These are phyloP conservation scores for Taxidea taxus DNA, from an alignment of 2,113 vertebrate species.

Conservation along the genomic window DNA sequence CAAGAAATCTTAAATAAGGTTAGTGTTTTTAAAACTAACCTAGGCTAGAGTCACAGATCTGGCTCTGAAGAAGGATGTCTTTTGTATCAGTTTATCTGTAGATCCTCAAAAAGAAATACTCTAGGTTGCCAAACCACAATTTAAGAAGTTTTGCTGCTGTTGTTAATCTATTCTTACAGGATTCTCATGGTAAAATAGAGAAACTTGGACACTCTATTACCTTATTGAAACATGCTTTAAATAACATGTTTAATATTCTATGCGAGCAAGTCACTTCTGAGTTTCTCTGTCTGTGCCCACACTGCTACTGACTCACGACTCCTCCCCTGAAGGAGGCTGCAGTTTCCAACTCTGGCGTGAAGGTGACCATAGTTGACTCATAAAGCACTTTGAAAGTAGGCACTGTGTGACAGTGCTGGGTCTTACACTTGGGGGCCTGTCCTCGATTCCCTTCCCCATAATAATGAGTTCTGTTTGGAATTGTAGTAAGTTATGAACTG, in stretches of 20 bases:
- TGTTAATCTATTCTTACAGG: not conserved
- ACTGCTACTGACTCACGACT: constrained; percentile 43
- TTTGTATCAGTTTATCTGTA: not conserved
- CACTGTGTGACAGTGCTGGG: constrained; percentile 53
- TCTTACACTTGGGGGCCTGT: not conserved
- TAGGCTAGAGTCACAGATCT: not conserved
- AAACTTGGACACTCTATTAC: not conserved
- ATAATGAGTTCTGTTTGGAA: constrained; percentile 46
- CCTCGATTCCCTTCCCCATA: not conserved
- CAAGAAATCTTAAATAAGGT: constrained; percentile 1
- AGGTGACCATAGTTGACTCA: not conserved
- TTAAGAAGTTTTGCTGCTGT: constrained; percentile 33
- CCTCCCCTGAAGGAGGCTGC: not conserved
- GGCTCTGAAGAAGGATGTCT: not conserved
- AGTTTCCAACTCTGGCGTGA: not conserved
- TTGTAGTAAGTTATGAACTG: constrained; percentile 66
- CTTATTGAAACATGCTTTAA: not conserved
- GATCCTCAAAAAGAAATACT: not conserved
- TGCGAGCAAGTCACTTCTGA: not conserved
- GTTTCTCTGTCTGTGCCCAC: not conserved
- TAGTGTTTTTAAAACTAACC: not conserved
- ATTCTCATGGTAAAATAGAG: not conserved
- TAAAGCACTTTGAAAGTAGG: constrained; percentile 70
- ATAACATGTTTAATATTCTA: not conserved
- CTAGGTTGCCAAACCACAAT: not conserved